These are phyloP conservation scores for Scolopax mira DNA, from an alignment of 2,113 vertebrate genomes.

Conservation along the genomic window DNA sequence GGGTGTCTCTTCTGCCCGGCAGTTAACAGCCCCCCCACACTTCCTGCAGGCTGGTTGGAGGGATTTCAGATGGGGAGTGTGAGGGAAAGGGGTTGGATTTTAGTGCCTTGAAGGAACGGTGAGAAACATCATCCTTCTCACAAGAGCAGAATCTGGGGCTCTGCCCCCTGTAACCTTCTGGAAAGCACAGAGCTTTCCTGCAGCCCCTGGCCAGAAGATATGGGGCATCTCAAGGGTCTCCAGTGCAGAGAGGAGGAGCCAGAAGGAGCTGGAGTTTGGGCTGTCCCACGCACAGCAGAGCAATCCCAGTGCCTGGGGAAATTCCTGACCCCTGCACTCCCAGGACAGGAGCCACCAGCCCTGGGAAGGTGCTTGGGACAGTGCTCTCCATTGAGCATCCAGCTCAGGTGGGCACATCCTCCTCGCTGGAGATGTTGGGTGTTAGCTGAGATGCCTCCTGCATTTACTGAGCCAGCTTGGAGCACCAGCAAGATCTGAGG, in stretches of 20 bases:
- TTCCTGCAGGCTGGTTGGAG: not conserved
- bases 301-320: too few relatives aligned
- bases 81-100: not conserved
- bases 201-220: not conserved
- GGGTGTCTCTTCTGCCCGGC: not conserved
- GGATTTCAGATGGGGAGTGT: fast-evolving
- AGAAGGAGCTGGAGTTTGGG: not conserved
- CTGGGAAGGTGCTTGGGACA: not conserved
- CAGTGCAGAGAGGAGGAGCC: not conserved
- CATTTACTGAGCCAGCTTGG: not conserved
- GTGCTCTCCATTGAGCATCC: fast-evolving
- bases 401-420: not conserved
- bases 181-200: not conserved
- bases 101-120: too few relatives aligned
- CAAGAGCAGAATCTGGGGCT: not conserved
- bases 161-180: not conserved
- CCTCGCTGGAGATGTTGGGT: fast-evolving
- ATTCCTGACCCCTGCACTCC: fast-evolving
- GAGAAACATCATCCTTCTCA: fast-evolving
- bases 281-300: not conserved
- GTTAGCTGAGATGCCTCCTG: not conserved
- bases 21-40: not conserved
- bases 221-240: fast-evolving
- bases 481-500: not conserved
- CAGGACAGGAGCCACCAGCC: not conserved